Percentiles rank a stretch among this genome's conserved stretches.
These are phyloP conservation scores for Drosophila ezoana DNA, from an alignment of 2,888 invertebrate genomes.

Conservation along the genomic window DNA sequence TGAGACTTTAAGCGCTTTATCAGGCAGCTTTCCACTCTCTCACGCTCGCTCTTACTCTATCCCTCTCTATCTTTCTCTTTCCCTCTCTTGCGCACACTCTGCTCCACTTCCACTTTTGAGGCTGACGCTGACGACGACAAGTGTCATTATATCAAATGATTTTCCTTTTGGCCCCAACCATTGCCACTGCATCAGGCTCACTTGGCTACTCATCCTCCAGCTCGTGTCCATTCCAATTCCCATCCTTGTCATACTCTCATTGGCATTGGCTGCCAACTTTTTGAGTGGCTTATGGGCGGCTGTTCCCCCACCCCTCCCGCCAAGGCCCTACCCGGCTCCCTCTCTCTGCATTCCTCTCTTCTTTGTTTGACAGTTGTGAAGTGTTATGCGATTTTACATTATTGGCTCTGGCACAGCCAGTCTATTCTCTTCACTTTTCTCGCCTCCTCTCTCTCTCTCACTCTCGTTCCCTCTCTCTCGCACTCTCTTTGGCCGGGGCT, in stretches of 20 bases:
- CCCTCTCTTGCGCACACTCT: too few species aligned
- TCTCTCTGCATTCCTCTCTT: background rate
- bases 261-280: constrained; percentile 66
- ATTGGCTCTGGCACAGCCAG: constrained; percentile 63
- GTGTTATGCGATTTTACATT: constrained; percentile 79
- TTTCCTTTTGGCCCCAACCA: constrained; percentile 67
- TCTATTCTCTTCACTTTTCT: constrained; percentile 10
- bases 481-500: constrained; percentile 40
- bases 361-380: constrained; percentile 63
- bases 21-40: constrained; percentile 1
- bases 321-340: constrained; percentile 1
- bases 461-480: background rate
- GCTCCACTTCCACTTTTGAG: constrained; percentile 15
- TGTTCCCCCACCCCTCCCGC: background rate
- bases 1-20: constrained; percentile 7
- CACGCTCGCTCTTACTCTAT: background rate
- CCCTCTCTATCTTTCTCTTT: background rate
- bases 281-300: constrained; percentile 69
- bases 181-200: constrained; percentile 21
- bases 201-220: constrained; percentile 5
- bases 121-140: constrained; percentile 59
- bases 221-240: background rate
- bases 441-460: background rate
- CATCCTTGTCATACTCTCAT: constrained; percentile 41
- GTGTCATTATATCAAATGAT: constrained; percentile 79